These are phyloP conservation scores for Antennarius maculatus DNA, from an alignment of 2,797 vertebrate species.

Conservation along the genomic window DNA sequence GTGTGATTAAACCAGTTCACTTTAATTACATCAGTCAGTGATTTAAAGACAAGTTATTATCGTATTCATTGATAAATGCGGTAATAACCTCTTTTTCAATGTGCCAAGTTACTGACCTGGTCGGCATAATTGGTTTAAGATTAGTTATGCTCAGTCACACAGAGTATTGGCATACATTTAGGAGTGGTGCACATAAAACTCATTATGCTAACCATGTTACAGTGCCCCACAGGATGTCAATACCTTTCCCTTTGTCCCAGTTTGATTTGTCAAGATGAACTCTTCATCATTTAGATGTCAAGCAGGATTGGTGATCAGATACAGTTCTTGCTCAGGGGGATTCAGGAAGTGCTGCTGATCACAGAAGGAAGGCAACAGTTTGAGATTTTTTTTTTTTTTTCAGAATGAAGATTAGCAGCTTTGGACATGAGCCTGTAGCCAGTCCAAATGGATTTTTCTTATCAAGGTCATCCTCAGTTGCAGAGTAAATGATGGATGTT, in stretches of 20 bases:
- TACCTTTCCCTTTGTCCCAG: constrained; percentile 35
- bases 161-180: constrained; percentile 14
- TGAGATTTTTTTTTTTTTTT: constrained; percentile 11
- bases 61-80: constrained; percentile 67
- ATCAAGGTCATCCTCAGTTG: constrained; percentile 43
- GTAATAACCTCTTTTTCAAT: constrained; percentile 45
- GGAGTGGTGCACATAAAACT: constrained; percentile 34
- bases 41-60: constrained; percentile 74
- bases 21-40: constrained; percentile 70
- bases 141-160: constrained; percentile 60
- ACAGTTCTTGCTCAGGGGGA: constrained; percentile 23
- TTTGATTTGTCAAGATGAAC: constrained; percentile 32
- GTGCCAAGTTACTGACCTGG: constrained; percentile 37
- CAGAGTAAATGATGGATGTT: constrained; percentile 24
- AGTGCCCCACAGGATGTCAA: constrained; percentile 7
- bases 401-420: constrained; percentile 43
- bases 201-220: constrained; percentile 39
- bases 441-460: constrained; percentile 33
- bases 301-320: constrained; percentile 14
- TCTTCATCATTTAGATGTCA: constrained; percentile 28
- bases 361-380: constrained; percentile 29
- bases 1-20: constrained; percentile 63
- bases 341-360: constrained; percentile 39
- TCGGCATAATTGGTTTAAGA: constrained; percentile 66
- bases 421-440: constrained; percentile 31